These are phyloP conservation scores for Caenorhabditis sp. DNA, from an alignment of 2,888 invertebrate genomes.

Conservation along the genomic window DNA sequence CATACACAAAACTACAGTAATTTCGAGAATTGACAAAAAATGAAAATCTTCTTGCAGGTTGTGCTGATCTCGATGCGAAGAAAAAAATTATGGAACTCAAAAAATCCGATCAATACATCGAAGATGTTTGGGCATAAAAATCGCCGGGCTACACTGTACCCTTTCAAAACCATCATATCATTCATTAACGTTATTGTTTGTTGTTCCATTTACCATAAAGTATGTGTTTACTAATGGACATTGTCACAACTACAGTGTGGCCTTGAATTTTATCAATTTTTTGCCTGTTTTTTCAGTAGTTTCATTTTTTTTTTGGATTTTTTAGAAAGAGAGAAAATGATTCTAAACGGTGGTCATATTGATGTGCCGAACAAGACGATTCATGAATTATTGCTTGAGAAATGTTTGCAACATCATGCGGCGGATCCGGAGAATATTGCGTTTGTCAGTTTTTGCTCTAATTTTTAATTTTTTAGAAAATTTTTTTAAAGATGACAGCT, in stretches of 20 bases:
- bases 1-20: neutral
- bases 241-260: no score
- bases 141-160: neutral
- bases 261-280: no score
- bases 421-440: constrained; percentile 37
- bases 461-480: neutral
- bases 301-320: neutral
- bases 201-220: neutral
- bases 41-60: constrained; percentile 45
- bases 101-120: constrained; percentile 71
- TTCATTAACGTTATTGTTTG: neutral
- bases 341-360: constrained; percentile 19
- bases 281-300: neutral
- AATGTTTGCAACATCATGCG: constrained; percentile 21
- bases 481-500: constrained; percentile 11
- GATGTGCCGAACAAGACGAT: constrained; percentile 19
- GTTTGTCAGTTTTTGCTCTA: constrained; percentile 18
- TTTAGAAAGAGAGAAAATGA: constrained; percentile 6
- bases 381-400: constrained; percentile 27
- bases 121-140: constrained; percentile 73
- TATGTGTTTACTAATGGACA: no score
- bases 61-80: constrained; percentile 69
- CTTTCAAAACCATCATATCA: neutral
- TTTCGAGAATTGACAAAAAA: constrained; percentile 10
- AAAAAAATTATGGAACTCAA: constrained; percentile 71